phyloP scores from a whole-genome alignment of 2,113 vertebrate genomes.

The Scalopus aquaticus region DNA sequence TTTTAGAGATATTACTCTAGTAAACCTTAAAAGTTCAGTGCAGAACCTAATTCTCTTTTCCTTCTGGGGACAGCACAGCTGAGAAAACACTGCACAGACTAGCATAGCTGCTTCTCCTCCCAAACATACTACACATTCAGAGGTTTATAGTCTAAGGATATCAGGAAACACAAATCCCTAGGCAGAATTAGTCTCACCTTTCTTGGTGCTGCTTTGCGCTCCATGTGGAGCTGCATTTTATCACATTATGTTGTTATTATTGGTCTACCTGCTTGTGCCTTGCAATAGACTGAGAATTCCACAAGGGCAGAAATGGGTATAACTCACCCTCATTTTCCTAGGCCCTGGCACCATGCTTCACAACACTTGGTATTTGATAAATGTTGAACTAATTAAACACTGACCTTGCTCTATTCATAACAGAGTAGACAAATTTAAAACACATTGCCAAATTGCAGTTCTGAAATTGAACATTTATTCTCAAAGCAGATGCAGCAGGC shows the following conservation, averaged over 20 bases:
- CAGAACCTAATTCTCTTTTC: neutral
- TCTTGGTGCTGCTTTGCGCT: neutral
- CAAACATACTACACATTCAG: neutral
- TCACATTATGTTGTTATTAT: neutral
- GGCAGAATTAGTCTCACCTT: neutral
- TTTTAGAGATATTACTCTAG: neutral
- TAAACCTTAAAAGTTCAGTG: neutral
- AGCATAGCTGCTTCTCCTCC: neutral
- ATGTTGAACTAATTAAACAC: constrained; percentile 53
- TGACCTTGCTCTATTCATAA: constrained; percentile 44
- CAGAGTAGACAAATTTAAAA: constrained; percentile 38
- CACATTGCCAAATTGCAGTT: neutral
- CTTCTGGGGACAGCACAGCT: neutral
- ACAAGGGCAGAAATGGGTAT: neutral
- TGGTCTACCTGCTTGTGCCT: constrained; percentile 21
- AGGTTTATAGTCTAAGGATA: neutral
- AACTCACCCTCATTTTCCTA: neutral
- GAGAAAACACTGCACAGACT: neutral
- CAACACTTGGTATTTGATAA: neutral
- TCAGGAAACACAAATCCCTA: neutral
- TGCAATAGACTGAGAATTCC: neutral
- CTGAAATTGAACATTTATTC: constrained; percentile 40
- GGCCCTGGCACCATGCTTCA: neutral
- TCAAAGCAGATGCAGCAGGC: constrained; percentile 13
- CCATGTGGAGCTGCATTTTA: neutral